These are phyloP conservation scores for Bimastos eiseni DNA, from an alignment of 2,888 invertebrate genomes.

Conservation along the genomic window DNA sequence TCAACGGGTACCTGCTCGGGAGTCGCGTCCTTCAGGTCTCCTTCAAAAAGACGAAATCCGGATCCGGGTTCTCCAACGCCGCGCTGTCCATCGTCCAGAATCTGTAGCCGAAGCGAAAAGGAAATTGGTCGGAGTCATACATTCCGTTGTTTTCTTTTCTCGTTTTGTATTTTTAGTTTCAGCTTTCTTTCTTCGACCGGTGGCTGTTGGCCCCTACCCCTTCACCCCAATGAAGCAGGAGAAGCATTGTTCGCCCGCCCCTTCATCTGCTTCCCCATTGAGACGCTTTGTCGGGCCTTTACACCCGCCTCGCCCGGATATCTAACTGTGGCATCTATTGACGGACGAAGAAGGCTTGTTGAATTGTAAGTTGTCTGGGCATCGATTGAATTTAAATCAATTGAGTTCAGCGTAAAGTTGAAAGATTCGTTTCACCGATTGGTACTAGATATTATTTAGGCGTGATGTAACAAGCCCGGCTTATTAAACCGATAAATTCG, in stretches of 20 bases:
- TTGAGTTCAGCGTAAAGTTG: neutral
- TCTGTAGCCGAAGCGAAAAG: neutral
- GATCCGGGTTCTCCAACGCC: neutral
- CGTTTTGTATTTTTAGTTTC: neutral
- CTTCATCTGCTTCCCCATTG: too few relatives aligned
- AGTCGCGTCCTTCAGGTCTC: constrained; percentile 36
- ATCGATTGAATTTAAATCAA: neutral
- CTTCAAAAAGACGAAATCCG: constrained; percentile 35
- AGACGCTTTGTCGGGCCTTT: neutral
- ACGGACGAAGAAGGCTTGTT: neutral
- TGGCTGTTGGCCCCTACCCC: neutral
- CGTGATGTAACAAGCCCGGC: neutral
- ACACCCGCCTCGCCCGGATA: neutral
- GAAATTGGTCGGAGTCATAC: neutral
- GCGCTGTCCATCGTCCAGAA: constrained; percentile 13
- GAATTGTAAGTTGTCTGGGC: neutral
- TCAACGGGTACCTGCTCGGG: constrained; percentile 37
- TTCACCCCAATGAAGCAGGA: neutral
- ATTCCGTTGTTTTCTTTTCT: neutral
- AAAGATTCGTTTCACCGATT: neutral
- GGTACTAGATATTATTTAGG: neutral
- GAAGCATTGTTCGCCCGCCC: too few relatives aligned
- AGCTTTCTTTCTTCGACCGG: neutral
- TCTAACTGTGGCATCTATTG: neutral
- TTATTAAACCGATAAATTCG: too few relatives aligned